Evolutionary conservation across 2,113 vertebrate genomes (phyloP), one percentile per base, ranked within the genome.

Genomic region (Zosterops lateralis): DNA sequence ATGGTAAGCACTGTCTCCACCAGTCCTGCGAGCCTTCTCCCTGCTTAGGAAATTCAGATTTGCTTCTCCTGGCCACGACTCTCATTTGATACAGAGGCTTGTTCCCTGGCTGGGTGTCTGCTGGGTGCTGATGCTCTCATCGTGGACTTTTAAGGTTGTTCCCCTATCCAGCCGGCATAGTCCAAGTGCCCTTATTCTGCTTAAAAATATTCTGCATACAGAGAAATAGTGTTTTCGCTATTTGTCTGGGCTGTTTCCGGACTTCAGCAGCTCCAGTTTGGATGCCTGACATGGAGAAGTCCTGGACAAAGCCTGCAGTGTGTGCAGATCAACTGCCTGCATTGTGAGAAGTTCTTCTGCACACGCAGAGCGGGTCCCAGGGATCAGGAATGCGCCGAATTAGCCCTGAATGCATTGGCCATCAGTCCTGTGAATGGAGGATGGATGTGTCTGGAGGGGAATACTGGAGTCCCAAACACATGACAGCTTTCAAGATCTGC

Each of bases 181-280:
- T 54, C 47, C n/a, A 38, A 94, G n/a, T 19, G 48, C 40, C 4
- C 34, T 93, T 65, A 75, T 40, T 94, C 74, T 42, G 17, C 71
- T 90, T 45, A 40, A 68, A 88, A 92, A 80, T 86, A 64, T 38
- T 93, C 92, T 64, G 58, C 32, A 3, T 80, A 86, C 56, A 95
- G 85, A 84, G 86, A 88, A 94, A 85, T 76, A 92, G 75, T 94
- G 88, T 95, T 90, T 92, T 54, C 3, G 11, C 36, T 93, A 29
- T 92, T 90, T 96, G 93, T 95, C 93, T 95, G 93, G 88, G 64
- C 48, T 77, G 88, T 64, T 96, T 96, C 95, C 83, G 93, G 96
- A 50, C 83, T 85, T 96, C 68, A 40, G 88, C 72, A 88, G 67
- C 92, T 94, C 72, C 90, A 94, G 67, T 93, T 94, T 95, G 90